These are phyloP conservation scores for Mionectes macconnelli DNA, from an alignment of 2,113 vertebrate species.

Conservation along the genomic window DNA sequence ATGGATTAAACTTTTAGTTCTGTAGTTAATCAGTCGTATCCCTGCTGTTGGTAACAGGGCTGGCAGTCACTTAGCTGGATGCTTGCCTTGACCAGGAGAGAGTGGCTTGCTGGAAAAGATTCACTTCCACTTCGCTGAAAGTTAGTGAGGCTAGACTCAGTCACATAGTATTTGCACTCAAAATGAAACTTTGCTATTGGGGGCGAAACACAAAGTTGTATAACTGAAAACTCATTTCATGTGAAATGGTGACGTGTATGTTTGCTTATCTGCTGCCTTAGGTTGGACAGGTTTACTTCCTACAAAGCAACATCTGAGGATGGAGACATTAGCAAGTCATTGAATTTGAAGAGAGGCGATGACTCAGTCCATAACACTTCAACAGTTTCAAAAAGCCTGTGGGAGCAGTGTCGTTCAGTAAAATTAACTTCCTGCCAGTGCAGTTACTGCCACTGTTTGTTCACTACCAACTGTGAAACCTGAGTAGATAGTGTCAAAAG, in stretches of 20 bases:
- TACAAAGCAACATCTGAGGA: not conserved
- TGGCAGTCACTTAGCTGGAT: not conserved
- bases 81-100: not conserved
- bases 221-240: not conserved
- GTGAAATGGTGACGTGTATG: not conserved
- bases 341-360: not conserved
- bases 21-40: not conserved
- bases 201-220: not conserved
- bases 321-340: not conserved
- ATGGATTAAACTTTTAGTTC: not conserved
- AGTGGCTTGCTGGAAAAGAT: not conserved
- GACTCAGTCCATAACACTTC: not conserved
- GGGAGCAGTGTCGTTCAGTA: not conserved
- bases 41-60: not conserved
- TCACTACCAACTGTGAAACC: not conserved
- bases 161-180: not conserved
- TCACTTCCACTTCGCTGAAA: not conserved
- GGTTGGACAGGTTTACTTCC: not conserved
- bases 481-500: not conserved
- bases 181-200: not conserved
- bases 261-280: not conserved
- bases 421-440: not conserved
- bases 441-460: not conserved
- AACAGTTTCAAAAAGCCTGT: not conserved
- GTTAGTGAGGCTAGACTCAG: not conserved